These are phyloP conservation scores for Rhizomys pruinosus DNA, from an alignment of 2,113 vertebrate species.

Conservation along the genomic window DNA sequence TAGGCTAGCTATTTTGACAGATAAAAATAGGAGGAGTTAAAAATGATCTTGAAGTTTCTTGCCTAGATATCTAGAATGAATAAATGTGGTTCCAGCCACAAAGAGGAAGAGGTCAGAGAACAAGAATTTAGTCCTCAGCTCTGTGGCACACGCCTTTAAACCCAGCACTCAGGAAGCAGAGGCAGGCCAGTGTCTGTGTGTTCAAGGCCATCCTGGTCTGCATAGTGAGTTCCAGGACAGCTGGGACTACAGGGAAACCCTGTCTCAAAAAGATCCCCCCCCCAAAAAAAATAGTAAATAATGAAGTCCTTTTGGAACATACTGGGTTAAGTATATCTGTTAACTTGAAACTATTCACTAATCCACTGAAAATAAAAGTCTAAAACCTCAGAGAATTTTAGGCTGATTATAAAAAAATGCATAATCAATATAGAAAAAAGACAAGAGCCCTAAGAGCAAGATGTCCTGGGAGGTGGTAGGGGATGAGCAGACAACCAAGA, in stretches of 20 bases:
- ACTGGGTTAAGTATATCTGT: neutral
- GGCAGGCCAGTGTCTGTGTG: too few species aligned
- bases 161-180: too few species aligned
- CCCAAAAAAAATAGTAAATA: too few species aligned
- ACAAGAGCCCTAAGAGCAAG: neutral
- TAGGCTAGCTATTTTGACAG: neutral
- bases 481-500: neutral
- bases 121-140: too few species aligned
- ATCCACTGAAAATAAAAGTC: neutral
- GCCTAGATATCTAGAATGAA: neutral
- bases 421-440: neutral
- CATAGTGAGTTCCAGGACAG: too few species aligned
- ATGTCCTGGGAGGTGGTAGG: neutral
- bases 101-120: too few species aligned
- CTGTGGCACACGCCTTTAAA: too few species aligned
- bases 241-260: too few species aligned
- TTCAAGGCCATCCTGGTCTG: too few species aligned
- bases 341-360: conserved; percentile 1
- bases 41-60: neutral
- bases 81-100: neutral
- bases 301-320: neutral
- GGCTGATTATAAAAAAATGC: neutral
- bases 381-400: conserved; percentile 37
- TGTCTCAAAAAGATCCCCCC: too few species aligned
- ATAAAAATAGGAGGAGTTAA: neutral